Evolutionary conservation across 2,888 invertebrate genomes (phyloP).

Genomic region (Nesidiocoris tenuis): DNA sequence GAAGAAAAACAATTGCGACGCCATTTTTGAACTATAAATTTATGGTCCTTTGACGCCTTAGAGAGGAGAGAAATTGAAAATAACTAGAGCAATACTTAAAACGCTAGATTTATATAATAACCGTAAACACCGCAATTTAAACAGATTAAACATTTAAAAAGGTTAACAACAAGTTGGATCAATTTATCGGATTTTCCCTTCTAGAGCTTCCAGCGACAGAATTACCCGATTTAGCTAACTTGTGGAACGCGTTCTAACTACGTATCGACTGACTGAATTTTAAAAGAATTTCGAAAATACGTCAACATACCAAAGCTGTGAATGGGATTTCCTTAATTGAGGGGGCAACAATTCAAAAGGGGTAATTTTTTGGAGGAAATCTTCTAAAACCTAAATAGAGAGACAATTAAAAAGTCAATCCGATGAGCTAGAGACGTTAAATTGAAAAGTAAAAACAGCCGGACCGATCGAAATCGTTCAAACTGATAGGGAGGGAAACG

Average conservation of each 20-base stretch:
- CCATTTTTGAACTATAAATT: too few species aligned
- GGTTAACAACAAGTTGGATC: constrained; percentile 43
- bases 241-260: constrained; percentile 40
- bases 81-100: constrained; percentile 31
- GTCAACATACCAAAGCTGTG: background rate
- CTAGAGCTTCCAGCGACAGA: constrained; percentile 36
- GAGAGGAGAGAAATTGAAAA: background rate
- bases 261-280: background rate
- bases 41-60: background rate
- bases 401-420: constrained; percentile 5
- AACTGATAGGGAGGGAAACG: background rate
- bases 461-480: background rate
- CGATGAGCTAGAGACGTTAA: constrained; percentile 6
- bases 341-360: background rate
- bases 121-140: constrained; percentile 37
- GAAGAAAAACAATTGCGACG: too few species aligned
- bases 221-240: constrained; percentile 47
- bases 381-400: constrained; percentile 16
- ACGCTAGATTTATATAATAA: constrained; percentile 26
- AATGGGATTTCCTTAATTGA: background rate
- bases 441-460: constrained; percentile 8
- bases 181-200: constrained; percentile 21
- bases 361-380: too few species aligned
- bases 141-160: constrained; percentile 44
- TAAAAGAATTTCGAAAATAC: background rate